Evolutionary conservation across 2,113 vertebrate genomes (phyloP).

Genomic region (Dipodomys merriami): DNA sequence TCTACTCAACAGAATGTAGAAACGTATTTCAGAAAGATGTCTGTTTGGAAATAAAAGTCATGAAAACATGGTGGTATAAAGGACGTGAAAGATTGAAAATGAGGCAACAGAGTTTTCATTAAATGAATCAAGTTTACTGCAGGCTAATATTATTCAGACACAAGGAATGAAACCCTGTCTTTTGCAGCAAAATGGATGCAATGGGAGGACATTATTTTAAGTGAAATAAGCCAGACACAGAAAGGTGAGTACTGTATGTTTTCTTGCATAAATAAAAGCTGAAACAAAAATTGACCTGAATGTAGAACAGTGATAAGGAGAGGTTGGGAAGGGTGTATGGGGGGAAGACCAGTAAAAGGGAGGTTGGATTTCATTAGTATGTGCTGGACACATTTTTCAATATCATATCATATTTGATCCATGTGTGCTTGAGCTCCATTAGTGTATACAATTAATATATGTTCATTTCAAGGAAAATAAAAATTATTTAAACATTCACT

Average conservation of each 20-base stretch:
- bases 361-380: not conserved
- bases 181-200: not conserved
- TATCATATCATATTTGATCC: not conserved
- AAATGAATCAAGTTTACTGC: not conserved
- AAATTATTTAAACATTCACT: not conserved
- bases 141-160: not conserved
- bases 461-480: not conserved
- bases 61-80: not conserved
- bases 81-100: not conserved
- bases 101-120: conserved; percentile 6
- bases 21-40: not conserved
- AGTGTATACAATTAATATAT: not conserved
- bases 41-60: not conserved
- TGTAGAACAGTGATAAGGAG: not conserved
- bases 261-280: not conserved
- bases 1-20: not conserved
- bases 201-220: not conserved
- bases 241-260: not conserved
- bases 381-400: not conserved
- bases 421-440: not conserved
- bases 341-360: not conserved
- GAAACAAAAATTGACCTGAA: not conserved
- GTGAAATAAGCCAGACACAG: not conserved
- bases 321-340: not conserved
- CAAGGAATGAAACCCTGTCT: not conserved